Evolutionary conservation across 1,140 invertebrate species (phyloP), one percentile per base, ranked within the genome.

Genomic region (Drosophila bipectinata): DNA sequence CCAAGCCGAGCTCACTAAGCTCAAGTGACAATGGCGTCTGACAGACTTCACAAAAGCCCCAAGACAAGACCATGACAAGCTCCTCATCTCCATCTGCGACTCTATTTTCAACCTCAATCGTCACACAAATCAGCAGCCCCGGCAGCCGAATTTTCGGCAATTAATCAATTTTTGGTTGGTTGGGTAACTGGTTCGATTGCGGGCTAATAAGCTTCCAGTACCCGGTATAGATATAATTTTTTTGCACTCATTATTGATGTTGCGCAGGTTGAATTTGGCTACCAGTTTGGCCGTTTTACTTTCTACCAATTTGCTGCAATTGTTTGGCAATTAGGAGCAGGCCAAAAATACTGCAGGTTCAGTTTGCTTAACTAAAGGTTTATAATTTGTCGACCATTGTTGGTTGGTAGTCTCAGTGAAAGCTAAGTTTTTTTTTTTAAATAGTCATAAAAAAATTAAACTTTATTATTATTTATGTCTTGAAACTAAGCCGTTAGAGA

Each of bases 281-380:
- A 30, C 32, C 34, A 56, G 21, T 60, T 48, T 57, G 67, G 45
- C 44, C 81, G 58, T 80, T 72, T 87, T 79, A 79, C 83, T 88
- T 87, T 87, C 84, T 88, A 88, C 75, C 83, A 88, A 88, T 88
- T 88, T 88, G 67, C 58, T 39, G 76, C 72, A 39, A 77, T 88
- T 88, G 83, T 88, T 63, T 49, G 78, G 39, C 82, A 81, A 75
- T 87, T 85, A 78, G 74, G 47, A 67, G 62, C 58, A 44, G 41
- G n/a, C 6, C 24, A 9, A 14, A 44, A 61, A 49, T 15, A 34
- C 59, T 39, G 39, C 10, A 41, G 15, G 26, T 26, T 52, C 21
- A 75, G 82, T 87, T 85, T 82, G 48, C 74, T 87, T 82, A 88
- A 77, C 83, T 88, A 88, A 88, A 88, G 83, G 55, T 83, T 88